Percentiles rank a stretch among this genome's conserved stretches.
phyloP scores from a whole-genome alignment of 92 coral and sea anemone species.

The Metridium senile region DNA sequence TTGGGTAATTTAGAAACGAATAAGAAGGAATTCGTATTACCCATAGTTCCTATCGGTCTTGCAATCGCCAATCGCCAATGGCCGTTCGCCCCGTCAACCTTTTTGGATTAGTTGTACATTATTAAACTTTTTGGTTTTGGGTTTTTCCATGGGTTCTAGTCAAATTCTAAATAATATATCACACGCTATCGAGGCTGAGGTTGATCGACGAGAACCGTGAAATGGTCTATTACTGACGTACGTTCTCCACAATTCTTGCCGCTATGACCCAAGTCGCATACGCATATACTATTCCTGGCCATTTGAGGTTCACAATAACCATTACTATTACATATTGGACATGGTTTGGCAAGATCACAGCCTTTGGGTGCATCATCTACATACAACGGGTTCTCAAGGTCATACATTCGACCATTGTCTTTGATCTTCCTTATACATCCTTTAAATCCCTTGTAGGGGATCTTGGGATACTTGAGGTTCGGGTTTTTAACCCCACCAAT shows the following conservation, averaged over 20 bases:
- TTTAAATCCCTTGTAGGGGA: conserved; percentile 65
- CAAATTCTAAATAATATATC: too few species aligned
- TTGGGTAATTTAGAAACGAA: too few species aligned
- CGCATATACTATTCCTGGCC: conserved; percentile 75
- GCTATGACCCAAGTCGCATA: conserved; percentile 78
- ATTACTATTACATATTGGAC: conserved; percentile 73
- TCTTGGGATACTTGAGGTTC: conserved; percentile 57
- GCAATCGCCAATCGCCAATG: too few species aligned
- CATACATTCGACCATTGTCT: conserved; percentile 81
- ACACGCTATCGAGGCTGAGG: too few species aligned
- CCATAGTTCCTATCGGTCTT: too few species aligned
- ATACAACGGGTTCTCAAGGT: conserved; percentile 70
- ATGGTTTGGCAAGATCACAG: conserved; percentile 63
- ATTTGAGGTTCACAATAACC: conserved; percentile 91
- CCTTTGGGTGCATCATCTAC: conserved; percentile 80
- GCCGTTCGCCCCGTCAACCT: too few species aligned
- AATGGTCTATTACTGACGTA: conserved; percentile 45
- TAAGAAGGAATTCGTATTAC: too few species aligned
- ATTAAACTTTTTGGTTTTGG: too few species aligned
- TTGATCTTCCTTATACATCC: conserved; percentile 88
- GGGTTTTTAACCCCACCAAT: conserved; percentile 84
- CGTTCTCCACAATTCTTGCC: conserved; percentile 81
- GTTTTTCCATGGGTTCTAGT: too few species aligned
- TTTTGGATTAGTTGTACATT: too few species aligned
- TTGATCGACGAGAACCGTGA: too few species aligned